Evolutionary conservation across 2,888 invertebrate genomes (phyloP).

Genomic region (Drosophila gaucha): DNA sequence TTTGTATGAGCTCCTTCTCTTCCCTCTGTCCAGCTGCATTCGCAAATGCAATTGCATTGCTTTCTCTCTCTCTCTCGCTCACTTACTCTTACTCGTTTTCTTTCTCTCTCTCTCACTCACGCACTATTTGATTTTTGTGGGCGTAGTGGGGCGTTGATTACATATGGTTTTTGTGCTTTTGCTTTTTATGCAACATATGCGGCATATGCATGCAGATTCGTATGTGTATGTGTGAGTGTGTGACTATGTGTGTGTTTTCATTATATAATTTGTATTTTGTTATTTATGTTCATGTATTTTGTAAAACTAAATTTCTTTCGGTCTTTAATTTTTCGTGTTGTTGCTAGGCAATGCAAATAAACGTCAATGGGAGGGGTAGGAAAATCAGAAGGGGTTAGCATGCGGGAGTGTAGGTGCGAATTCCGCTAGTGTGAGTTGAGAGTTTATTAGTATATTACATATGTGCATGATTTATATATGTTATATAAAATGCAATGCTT

Average conservation of each 20-base stretch:
- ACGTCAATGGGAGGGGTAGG: background rate
- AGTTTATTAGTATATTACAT: slow-evolving; percentile 29
- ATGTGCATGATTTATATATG: slow-evolving; percentile 41
- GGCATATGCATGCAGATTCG: slow-evolving; percentile 39
- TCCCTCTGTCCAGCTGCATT: slow-evolving; percentile 18
- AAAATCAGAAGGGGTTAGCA: too few relatives aligned
- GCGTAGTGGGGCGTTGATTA: slow-evolving; percentile 57
- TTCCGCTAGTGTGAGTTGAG: slow-evolving; percentile 7
- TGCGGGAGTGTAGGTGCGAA: too few relatives aligned
- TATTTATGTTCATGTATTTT: slow-evolving; percentile 59
- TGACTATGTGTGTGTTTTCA: slow-evolving; percentile 36
- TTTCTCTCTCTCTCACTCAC: slow-evolving; percentile 3
- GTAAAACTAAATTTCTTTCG: slow-evolving; percentile 41
- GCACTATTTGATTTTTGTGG: slow-evolving; percentile 33
- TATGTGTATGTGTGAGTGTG: background rate
- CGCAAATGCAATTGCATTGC: slow-evolving; percentile 50
- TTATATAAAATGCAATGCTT: slow-evolving; percentile 49
- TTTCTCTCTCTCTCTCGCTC: slow-evolving; percentile 17
- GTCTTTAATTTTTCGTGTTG: slow-evolving; percentile 26
- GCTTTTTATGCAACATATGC: slow-evolving; percentile 76
- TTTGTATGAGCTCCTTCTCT: slow-evolving; percentile 24
- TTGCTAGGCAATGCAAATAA: slow-evolving; percentile 61
- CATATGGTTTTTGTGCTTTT: slow-evolving; percentile 70
- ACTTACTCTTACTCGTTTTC: slow-evolving; percentile 9
- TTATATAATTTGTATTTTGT: slow-evolving; percentile 73